A percentile compares a stretch with the other conserved stretches of the same genome.
Conservation (phyloP, 1,140 invertebrate species). For the Telenomus remus region DNA sequence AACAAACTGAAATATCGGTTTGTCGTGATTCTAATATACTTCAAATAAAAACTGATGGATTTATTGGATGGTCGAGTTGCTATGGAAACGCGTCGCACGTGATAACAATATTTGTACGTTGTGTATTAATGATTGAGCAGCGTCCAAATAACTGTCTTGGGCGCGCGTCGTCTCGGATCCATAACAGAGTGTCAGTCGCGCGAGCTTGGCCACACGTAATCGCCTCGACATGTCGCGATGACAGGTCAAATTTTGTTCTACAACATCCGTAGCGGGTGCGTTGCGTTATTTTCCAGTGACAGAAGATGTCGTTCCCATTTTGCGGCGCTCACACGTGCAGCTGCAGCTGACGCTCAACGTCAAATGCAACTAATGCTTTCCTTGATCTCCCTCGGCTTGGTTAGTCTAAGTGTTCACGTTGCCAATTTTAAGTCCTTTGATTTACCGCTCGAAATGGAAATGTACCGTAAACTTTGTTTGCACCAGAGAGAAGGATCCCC, state of each 20-base stretch:
- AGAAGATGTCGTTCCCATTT: slow-evolving; percentile 54
- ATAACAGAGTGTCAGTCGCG: slow-evolving; percentile 17
- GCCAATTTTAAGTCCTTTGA: slow-evolving; percentile 61
- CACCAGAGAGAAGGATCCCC: slow-evolving; percentile 12
- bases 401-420: slow-evolving; percentile 53
- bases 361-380: slow-evolving; percentile 71
- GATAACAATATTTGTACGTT: slow-evolving; percentile 29
- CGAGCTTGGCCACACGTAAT: slow-evolving; percentile 42
- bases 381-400: slow-evolving; percentile 64
- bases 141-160: slow-evolving; percentile 48
- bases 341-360: slow-evolving; percentile 70
- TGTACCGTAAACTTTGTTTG: slow-evolving; percentile 57
- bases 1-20: no score
- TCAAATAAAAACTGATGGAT: neutral
- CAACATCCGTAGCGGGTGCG: slow-evolving; percentile 53
- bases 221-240: slow-evolving; percentile 53
- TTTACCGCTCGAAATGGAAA: slow-evolving; percentile 59
- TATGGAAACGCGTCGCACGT: slow-evolving; percentile 1
- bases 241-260: slow-evolving; percentile 57
- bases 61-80: neutral
- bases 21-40: no score
- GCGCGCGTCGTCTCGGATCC: slow-evolving; percentile 14
- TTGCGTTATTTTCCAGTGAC: slow-evolving; percentile 46
- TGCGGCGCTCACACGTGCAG: slow-evolving; percentile 60
- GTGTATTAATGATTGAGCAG: slow-evolving; percentile 27